These are phyloP conservation scores for Euleptes europaea DNA, from an alignment of 2,113 vertebrate species.

Conservation along the genomic window DNA sequence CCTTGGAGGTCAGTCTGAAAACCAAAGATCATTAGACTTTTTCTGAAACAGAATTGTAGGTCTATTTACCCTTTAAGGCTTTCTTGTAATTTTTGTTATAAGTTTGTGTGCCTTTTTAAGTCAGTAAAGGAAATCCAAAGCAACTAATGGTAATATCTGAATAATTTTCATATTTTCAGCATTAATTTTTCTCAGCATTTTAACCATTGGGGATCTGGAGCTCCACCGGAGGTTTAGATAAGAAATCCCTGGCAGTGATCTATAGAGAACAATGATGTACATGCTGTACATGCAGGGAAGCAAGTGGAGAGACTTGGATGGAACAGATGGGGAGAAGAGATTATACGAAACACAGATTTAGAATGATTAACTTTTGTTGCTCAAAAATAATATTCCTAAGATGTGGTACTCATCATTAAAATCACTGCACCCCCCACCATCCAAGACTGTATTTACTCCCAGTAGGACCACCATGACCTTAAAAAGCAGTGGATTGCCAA, in stretches of 20 bases:
- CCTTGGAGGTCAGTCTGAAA: neutral
- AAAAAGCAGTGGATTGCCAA: neutral
- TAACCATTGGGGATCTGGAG: neutral
- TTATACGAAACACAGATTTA: constrained; percentile 15
- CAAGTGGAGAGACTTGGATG: neutral
- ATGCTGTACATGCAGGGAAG: neutral
- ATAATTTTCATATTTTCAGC: neutral
- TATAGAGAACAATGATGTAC: neutral
- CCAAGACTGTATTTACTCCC: neutral
- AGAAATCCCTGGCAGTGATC: neutral
- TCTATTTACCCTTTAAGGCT: neutral
- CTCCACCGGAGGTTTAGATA: neutral
- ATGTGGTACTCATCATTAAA: neutral
- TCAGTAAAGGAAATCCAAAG: neutral
- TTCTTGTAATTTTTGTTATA: neutral
- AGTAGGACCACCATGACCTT: constrained; percentile 9
- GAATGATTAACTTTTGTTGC: constrained; percentile 24
- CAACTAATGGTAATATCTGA: neutral
- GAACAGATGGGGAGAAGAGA: constrained; percentile 19
- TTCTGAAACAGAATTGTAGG: neutral
- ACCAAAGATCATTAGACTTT: neutral
- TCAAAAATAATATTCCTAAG: constrained; percentile 4
- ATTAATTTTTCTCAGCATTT: neutral
- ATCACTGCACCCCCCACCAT: neutral
- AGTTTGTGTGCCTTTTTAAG: neutral